These are phyloP conservation scores for Penelope pileata DNA, from an alignment of 2,113 vertebrate genomes.

Conservation along the genomic window DNA sequence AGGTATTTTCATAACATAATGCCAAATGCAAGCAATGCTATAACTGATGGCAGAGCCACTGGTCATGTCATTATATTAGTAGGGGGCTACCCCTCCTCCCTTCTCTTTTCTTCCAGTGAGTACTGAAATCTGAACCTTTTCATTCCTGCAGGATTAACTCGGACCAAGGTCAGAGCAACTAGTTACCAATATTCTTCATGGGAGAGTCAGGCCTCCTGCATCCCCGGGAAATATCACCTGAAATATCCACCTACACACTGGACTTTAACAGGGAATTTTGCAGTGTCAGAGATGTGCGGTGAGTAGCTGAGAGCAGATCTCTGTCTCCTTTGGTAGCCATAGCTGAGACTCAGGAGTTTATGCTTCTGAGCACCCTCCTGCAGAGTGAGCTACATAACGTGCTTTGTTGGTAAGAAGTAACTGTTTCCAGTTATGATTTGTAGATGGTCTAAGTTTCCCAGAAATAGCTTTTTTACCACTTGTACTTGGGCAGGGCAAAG, in stretches of 20 bases:
- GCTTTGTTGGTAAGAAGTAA: background rate
- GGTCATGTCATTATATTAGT: background rate
- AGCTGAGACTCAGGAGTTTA: background rate
- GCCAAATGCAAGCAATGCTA: slow-evolving; percentile 12
- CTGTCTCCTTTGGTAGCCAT: slow-evolving; percentile 19
- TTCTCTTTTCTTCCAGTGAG: background rate
- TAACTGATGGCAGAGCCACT: slow-evolving; percentile 1
- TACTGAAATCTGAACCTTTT: slow-evolving; percentile 31
- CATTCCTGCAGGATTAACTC: slow-evolving; percentile 57
- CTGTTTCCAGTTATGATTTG: slow-evolving; percentile 23
- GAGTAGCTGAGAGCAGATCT: background rate
- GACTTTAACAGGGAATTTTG: background rate
- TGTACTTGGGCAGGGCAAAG: background rate
- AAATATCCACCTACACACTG: background rate
- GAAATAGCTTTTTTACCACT: slow-evolving; percentile 13
- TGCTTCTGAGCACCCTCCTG: slow-evolving; percentile 7
- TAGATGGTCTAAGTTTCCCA: background rate
- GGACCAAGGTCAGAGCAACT: slow-evolving; percentile 44
- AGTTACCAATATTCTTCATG: background rate
- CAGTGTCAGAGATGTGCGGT: background rate
- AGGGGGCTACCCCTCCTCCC: background rate
- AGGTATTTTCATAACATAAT: slow-evolving; percentile 65
- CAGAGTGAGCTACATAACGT: background rate
- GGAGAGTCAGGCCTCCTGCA: background rate
- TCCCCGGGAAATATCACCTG: slow-evolving; percentile 19